These are phyloP conservation scores for Heterohyrax brucei DNA, from an alignment of 2,797 vertebrate species.

Conservation along the genomic window DNA sequence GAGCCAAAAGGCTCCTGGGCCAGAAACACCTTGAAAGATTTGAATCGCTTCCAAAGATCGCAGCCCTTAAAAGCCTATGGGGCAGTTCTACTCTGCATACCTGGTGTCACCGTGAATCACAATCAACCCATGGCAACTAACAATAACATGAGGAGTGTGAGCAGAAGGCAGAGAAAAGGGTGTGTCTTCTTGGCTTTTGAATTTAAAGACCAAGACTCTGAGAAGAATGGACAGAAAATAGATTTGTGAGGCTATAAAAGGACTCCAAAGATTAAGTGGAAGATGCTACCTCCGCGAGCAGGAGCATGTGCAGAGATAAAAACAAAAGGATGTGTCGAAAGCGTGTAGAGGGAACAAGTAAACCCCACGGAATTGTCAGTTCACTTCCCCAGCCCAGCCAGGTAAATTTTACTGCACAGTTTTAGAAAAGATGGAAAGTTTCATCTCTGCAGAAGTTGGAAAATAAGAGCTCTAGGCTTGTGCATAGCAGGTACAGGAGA, in stretches of 20 bases:
- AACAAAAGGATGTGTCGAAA: not conserved
- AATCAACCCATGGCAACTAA: too few relatives aligned
- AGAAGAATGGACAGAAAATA: not conserved
- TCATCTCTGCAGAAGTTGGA: not conserved
- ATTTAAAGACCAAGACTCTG: not conserved
- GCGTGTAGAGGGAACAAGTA: not conserved
- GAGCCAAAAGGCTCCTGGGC: too few relatives aligned
- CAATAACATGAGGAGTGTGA: not conserved
- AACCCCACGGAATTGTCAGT: too few relatives aligned
- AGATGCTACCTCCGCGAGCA: not conserved
- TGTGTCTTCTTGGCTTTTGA: not conserved
- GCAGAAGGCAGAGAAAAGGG: not conserved
- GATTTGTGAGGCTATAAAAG: not conserved
- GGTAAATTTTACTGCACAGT: not conserved
- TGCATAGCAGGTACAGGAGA: not conserved
- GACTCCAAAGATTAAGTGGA: not conserved
- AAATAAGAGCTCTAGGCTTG: not conserved
- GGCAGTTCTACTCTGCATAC: too few relatives aligned
- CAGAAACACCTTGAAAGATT: too few relatives aligned
- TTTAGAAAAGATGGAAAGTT: not conserved
- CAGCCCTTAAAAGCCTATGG: too few relatives aligned
- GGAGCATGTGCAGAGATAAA: not conserved
- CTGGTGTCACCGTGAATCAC: too few relatives aligned
- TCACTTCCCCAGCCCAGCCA: too few relatives aligned
- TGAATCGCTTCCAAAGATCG: too few relatives aligned